Percentiles rank a stretch among this genome's conserved stretches.
phyloP scores from a whole-genome alignment of 2,888 invertebrate genomes.

The Orthosia gracilis region DNA sequence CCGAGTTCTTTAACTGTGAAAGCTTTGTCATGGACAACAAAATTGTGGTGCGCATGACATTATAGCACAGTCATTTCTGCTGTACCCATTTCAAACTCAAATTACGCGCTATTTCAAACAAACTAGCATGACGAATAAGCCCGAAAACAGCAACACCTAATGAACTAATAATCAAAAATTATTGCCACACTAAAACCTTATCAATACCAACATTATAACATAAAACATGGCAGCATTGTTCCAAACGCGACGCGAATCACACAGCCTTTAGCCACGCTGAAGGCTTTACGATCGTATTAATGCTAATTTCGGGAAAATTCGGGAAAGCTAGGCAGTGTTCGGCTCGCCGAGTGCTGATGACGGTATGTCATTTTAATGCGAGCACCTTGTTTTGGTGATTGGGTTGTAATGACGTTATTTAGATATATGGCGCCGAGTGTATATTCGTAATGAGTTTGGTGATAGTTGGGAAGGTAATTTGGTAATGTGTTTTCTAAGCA shows the following conservation, averaged over 20 bases:
- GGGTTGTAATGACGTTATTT: slow-evolving; percentile 60
- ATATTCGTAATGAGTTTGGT: slow-evolving; percentile 17
- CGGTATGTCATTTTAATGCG: slow-evolving; percentile 73
- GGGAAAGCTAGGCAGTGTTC: slow-evolving; percentile 62
- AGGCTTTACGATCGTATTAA: slow-evolving; percentile 75
- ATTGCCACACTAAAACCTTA: slow-evolving; percentile 62
- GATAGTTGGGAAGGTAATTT: slow-evolving; percentile 5
- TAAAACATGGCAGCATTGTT: slow-evolving; percentile 68
- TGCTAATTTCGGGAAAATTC: slow-evolving; percentile 72
- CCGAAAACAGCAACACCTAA: slow-evolving; percentile 46
- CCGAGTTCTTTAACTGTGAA: not conserved
- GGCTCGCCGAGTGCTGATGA: slow-evolving; percentile 56
- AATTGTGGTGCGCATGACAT: not conserved
- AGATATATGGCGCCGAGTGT: slow-evolving; percentile 30
- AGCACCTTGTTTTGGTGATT: slow-evolving; percentile 70
- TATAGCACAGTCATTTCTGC: not conserved
- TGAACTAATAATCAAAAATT: slow-evolving; percentile 63
- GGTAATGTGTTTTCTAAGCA: not conserved
- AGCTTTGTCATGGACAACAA: no score
- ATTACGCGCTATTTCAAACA: slow-evolving; percentile 25
- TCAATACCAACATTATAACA: slow-evolving; percentile 56
- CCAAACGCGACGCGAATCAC: slow-evolving; percentile 71
- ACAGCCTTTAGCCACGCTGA: slow-evolving; percentile 73
- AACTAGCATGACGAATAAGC: slow-evolving; percentile 46
- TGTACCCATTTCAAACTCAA: slow-evolving; percentile 23